These are phyloP conservation scores for Nerophis ophidion DNA, from an alignment of 2,113 vertebrate genomes.

Conservation along the genomic window DNA sequence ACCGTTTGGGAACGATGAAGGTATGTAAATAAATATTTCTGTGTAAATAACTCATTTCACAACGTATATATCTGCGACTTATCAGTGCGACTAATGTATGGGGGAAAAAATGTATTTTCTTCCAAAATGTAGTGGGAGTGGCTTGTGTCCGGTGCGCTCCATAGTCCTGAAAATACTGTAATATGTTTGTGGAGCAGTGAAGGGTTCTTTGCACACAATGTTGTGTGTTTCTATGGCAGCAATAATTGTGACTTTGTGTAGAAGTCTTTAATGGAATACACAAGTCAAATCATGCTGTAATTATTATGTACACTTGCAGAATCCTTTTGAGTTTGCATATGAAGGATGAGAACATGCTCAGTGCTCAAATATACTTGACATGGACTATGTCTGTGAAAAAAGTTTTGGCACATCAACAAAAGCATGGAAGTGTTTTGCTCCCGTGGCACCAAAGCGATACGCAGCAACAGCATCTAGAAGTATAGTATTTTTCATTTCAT, in stretches of 20 bases:
- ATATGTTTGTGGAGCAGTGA: neutral
- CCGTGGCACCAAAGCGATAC: conserved; percentile 37
- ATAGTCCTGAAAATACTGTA: no score
- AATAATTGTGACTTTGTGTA: neutral
- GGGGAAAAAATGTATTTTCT: no score
- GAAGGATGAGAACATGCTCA: conserved; percentile 36
- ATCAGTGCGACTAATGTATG: no score
- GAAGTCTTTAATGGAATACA: conserved; percentile 7
- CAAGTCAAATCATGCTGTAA: conserved; percentile 17
- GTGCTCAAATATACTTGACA: conserved; percentile 38
- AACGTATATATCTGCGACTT: no score
- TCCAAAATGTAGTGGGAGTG: no score
- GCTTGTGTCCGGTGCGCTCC: no score
- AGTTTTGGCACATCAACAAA: conserved; percentile 26
- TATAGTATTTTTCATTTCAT: neutral
- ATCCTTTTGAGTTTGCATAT: conserved; percentile 28
- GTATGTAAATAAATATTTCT: no score
- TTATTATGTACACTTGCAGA: conserved; percentile 22
- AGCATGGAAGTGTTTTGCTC: conserved; percentile 52
- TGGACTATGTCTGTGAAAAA: conserved; percentile 31
- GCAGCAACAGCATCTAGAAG: conserved; percentile 51
- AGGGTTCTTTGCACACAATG: neutral
- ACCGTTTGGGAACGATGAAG: no score
- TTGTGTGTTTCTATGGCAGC: neutral
- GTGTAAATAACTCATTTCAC: no score